Percentiles rank a stretch among this genome's conserved stretches.
phyloP scores from a whole-genome alignment of 2,113 vertebrate genomes.

The Asarcornis scutulata region DNA sequence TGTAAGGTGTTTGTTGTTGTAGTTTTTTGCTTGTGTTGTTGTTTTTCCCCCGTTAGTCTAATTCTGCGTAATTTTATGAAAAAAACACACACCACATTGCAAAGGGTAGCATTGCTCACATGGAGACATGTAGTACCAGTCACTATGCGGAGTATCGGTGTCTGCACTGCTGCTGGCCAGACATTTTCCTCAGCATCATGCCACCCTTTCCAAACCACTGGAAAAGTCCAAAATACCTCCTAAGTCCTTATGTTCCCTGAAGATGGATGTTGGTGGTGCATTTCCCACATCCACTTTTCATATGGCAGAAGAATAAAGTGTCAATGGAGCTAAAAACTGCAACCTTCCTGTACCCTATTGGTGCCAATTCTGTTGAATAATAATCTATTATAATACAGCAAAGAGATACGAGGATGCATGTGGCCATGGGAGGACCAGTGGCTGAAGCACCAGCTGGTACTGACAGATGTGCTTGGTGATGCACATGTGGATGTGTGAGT shows the following conservation, averaged over 20 bases:
- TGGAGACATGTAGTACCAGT: background rate
- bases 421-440: fast-evolving
- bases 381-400: background rate
- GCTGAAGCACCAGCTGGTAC: background rate
- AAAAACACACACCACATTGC: background rate
- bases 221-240: background rate
- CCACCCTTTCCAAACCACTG: background rate
- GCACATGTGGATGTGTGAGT: background rate
- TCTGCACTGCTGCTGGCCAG: background rate
- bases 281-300: background rate
- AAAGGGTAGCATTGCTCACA: background rate
- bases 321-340: background rate
- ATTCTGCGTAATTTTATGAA: background rate
- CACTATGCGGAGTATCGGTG: background rate
- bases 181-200: background rate
- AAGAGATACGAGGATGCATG: fast-evolving
- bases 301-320: background rate
- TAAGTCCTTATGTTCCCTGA: background rate
- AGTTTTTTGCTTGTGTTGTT: background rate
- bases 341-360: background rate
- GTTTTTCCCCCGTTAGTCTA: background rate
- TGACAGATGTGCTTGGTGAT: background rate
- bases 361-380: background rate
- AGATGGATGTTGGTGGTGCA: background rate
- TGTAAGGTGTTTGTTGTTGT: background rate